Evolutionary conservation across 2,797 vertebrate species (phyloP), one percentile per base, ranked within the genome.

Genomic region (Nyctibius grandis): DNA sequence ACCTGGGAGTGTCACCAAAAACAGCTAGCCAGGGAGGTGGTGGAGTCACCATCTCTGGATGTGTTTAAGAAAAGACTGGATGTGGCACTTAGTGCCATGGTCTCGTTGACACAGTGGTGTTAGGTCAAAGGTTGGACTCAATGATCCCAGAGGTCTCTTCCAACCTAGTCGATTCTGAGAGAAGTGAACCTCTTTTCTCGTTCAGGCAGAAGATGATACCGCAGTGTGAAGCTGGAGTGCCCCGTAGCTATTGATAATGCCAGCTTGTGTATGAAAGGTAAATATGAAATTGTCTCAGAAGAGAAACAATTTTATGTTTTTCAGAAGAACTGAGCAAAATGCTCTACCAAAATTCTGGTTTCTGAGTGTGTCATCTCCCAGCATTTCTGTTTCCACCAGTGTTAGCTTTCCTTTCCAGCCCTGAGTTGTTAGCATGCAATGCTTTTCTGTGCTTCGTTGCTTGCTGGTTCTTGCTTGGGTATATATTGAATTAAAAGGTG

Each of bases 401-500:
- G 5, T 75, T 72, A 50, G 38, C 34, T 89, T 93, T 75, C 26
- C 28, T 77, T 79, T 36, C 64, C 33, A 54, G 34, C 34, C 68
- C 68, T 34, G 48, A 64, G 48, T 47, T 75, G 67, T 73, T 53
- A 67, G 45, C 29, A 14, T 48, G n/a, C 29, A 50, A 28, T 86
- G 51, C 6, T 38, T 89, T 87, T 85, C 54, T 74, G 38, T 90
- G 48, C 77, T 78, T 65, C 36, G 16, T 84, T 93, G 36, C 73
- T 89, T 92, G n/a, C 61, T 88, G 9, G 6, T 65, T 90, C 59
- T 86, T 12, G 23, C 57, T 50, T 26, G 48, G 12, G 38, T 36
- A 44, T 51, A 34, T 22, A 80, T 34, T 87, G 76, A 61, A 53
- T 36, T 96, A 94, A 83, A 77, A 87, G 33, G 26, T 91, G 60